A percentile compares a stretch with the other conserved stretches of the same genome.
These are phyloP conservation scores for Bilobella aurantiaca DNA, from an alignment of 1,140 invertebrate species.

Conservation along the genomic window DNA sequence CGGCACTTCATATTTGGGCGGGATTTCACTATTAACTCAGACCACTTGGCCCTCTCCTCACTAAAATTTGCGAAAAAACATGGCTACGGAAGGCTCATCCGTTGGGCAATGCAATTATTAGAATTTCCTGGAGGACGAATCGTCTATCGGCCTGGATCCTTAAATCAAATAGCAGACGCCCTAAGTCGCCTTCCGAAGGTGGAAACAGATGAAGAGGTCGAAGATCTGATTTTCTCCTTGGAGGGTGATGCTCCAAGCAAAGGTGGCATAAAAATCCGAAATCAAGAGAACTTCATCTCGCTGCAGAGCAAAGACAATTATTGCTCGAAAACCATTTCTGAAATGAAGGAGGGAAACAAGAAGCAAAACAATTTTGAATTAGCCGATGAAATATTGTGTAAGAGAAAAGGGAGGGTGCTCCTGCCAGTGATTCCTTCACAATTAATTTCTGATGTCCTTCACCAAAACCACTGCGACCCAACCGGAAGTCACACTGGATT, in stretches of 20 bases:
- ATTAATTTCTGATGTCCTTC: constrained; percentile 12
- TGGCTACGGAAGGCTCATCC: background rate
- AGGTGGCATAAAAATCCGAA: background rate
- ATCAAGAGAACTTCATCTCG: background rate
- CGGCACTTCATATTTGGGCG: constrained; percentile 35
- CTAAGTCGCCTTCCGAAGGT: constrained; percentile 21
- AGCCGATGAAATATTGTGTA: background rate
- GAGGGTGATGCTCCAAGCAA: no score
- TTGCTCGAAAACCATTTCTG: background rate
- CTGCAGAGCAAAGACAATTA: background rate
- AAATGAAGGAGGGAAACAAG: background rate
- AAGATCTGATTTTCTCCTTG: no score
- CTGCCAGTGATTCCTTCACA: background rate
- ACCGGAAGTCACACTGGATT: constrained; percentile 1
- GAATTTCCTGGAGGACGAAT: constrained; percentile 17
- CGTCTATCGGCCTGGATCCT: constrained; percentile 25
- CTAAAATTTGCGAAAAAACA: background rate
- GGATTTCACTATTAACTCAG: constrained; percentile 43
- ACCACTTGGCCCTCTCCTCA: constrained; percentile 38
- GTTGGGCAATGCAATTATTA: background rate
- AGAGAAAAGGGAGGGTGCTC: background rate
- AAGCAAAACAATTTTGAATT: background rate
- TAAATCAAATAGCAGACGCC: constrained; percentile 31
- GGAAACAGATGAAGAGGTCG: background rate
- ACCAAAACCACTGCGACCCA: background rate